Conservation (phyloP, 2,113 vertebrate genomes). For the Polyodon spathula region DNA sequence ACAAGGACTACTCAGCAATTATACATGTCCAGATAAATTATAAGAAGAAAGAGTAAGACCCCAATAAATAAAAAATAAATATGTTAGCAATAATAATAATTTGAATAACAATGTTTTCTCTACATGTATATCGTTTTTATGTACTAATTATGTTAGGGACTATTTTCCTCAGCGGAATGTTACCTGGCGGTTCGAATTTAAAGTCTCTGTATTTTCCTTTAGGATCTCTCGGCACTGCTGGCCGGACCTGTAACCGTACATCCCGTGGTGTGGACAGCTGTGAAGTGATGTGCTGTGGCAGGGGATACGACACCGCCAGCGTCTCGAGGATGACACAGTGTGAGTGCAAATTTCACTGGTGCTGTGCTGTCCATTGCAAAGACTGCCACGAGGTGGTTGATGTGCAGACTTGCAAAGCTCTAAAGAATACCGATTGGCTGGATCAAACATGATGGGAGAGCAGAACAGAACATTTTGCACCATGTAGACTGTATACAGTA, state of each 20-base stretch:
- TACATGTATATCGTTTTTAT: too few species aligned
- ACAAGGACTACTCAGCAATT: too few species aligned
- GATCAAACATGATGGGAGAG: constrained; percentile 10
- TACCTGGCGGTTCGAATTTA: too few species aligned
- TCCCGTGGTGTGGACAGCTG: constrained; percentile 83
- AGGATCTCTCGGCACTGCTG: constrained; percentile 82
- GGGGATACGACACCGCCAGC: constrained; percentile 81
- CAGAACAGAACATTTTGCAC: neutral
- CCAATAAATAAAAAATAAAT: too few species aligned
- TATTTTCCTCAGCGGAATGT: too few species aligned
- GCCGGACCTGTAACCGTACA: constrained; percentile 80
- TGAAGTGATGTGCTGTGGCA: constrained; percentile 91
- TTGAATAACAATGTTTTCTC: too few species aligned
- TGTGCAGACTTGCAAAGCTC: constrained; percentile 83
- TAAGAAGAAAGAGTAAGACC: too few species aligned
- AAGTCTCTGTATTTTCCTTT: neutral
- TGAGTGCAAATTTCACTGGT: constrained; percentile 96
- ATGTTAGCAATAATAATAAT: too few species aligned
- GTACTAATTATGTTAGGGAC: too few species aligned
- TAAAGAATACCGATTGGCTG: constrained; percentile 55
- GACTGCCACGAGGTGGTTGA: constrained; percentile 85
- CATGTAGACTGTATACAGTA: neutral
- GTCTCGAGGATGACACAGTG: constrained; percentile 79
- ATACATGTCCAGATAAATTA: too few species aligned
- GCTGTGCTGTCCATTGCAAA: constrained; percentile 82